Evolutionary conservation across 2,113 vertebrate species (phyloP).

Genomic region (Trematocara nigrifrons): DNA sequence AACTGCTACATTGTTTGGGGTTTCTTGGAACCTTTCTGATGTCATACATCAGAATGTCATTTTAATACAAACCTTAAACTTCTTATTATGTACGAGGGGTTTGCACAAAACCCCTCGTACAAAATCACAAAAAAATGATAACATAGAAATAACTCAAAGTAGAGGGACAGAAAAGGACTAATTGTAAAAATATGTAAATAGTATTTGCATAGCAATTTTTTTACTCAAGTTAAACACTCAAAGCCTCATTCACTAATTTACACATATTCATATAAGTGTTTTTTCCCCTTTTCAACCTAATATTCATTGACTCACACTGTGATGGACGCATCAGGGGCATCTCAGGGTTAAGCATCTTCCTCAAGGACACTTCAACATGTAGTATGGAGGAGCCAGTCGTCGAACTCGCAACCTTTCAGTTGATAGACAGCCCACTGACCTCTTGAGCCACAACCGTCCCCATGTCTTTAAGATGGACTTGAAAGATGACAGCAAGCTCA

Average conservation of each 20-base stretch:
- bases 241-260: not conserved
- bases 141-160: not conserved
- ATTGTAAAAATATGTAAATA: not conserved
- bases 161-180: not conserved
- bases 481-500: not conserved
- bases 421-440: not conserved
- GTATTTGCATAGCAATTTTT: not conserved
- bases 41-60: not conserved
- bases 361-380: not conserved
- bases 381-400: not conserved
- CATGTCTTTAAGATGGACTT: not conserved
- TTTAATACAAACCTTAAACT: not conserved
- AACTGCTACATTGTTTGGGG: not conserved
- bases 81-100: not conserved
- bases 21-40: not conserved
- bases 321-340: not conserved
- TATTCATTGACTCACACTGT: not conserved
- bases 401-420: not conserved
- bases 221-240: not conserved
- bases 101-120: too few relatives aligned
- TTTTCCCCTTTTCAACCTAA: not conserved
- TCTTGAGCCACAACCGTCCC: not conserved
- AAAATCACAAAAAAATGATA: too few relatives aligned
- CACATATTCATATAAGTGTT: not conserved
- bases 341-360: not conserved